Evolutionary conservation across 2,113 vertebrate species (phyloP), one percentile per base, ranked within the genome.

Genomic region (Scopus umbretta): DNA sequence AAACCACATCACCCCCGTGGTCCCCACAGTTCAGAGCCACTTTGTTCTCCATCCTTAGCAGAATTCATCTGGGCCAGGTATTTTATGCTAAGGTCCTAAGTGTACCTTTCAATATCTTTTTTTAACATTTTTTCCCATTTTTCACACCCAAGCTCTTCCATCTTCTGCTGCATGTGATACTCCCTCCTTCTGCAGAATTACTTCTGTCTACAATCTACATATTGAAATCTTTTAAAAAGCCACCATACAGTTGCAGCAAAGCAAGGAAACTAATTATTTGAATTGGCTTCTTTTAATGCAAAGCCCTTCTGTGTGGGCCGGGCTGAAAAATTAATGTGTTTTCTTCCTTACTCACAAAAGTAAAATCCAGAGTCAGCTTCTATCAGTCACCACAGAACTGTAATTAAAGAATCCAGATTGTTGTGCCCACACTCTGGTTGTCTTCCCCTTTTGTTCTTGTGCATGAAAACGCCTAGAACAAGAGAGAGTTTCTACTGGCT

Each of bases 311-410:
- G 63, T 16, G 63, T 70, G 72, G 91, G 91, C 63, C 66, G 63
- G n/a, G 63, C 62, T 90, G 92, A 76, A 90, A 88, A 83, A 88
- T 19, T 55, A 13, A 58, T 21, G 34, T 86, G 63, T 70, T 88
- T 88, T 86, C 82, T 50, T 27, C 55, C 27, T 53, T 56, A 29
- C 56, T 59, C 72, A 47, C 43, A 52, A 11, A 89, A 89, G 30
- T 29, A 81, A 89, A 95, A 40, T 19, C 26, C 73, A 72, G 65
- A 92, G 29, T 42, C 23, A 2, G 72, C 36, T 74, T 47, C 80
- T 23, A 29, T 58, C 52, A 71, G 50, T 38, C 45, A 56, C 23
- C 85, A 42, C 63, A 67, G 56, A 86, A 88, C 23, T 25, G 26
- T 42, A 75, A 91, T 81, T 75, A 87, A 75, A 85, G 65, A 75